Percentiles rank a stretch among this genome's conserved stretches.
Conservation (phyloP, 2,797 vertebrate species). For the Leptatherina wallacei region DNA sequence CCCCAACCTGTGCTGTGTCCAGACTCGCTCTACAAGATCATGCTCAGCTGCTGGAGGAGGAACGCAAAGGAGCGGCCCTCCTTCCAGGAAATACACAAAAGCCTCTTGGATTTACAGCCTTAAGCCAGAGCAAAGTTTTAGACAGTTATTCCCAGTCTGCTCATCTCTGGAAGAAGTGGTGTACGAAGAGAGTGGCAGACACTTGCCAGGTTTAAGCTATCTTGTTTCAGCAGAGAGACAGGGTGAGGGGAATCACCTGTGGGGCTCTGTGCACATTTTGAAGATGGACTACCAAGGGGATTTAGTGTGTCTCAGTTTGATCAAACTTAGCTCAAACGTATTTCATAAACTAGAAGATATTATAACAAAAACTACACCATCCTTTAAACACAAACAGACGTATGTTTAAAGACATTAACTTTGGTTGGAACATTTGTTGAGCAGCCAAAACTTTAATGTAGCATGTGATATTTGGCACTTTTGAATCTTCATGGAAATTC, state of each 20-base stretch:
- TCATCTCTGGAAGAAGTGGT: slow-evolving; percentile 42
- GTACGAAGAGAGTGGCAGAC: slow-evolving; percentile 43
- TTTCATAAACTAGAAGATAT: slow-evolving; percentile 43
- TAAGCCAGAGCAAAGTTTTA: slow-evolving; percentile 50
- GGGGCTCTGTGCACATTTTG: slow-evolving; percentile 36
- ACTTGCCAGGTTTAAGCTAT: slow-evolving; percentile 70
- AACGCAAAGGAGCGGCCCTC: slow-evolving; percentile 93
- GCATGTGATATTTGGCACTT: slow-evolving; percentile 80
- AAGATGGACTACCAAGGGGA: slow-evolving; percentile 58
- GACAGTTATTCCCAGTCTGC: slow-evolving; percentile 57
- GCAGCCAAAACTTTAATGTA: slow-evolving; percentile 74
- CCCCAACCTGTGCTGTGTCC: slow-evolving; percentile 93
- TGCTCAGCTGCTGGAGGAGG: slow-evolving; percentile 97
- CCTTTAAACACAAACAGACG: slow-evolving; percentile 21
- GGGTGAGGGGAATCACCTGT: slow-evolving; percentile 28
- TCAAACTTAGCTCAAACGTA: slow-evolving; percentile 47
- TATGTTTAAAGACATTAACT: slow-evolving; percentile 2
- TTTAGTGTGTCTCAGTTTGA: slow-evolving; percentile 60
- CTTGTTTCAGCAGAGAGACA: slow-evolving; percentile 44
- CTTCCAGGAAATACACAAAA: slow-evolving; percentile 92
- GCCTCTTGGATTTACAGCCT: slow-evolving; percentile 85
- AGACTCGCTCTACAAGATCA: slow-evolving; percentile 94
- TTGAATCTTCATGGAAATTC: slow-evolving; percentile 58
- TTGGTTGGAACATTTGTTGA: slow-evolving; percentile 24
- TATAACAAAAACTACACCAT: slow-evolving; percentile 20